phyloP scores from a whole-genome alignment of 2,888 invertebrate genomes.

The Disparrhopalites patrizii region DNA sequence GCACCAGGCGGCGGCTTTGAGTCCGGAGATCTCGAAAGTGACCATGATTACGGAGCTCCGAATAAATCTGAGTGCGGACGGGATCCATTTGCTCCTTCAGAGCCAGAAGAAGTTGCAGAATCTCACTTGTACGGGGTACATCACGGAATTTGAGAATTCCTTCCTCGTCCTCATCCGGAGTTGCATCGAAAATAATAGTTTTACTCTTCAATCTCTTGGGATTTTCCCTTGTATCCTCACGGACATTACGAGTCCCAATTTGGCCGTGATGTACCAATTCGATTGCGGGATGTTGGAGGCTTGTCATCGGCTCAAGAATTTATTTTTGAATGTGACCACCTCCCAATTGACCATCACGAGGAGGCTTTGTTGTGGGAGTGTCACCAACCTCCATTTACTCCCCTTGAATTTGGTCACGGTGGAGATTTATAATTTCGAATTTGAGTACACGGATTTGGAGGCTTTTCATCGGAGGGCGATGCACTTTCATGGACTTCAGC shows the following conservation, averaged over 20 bases:
- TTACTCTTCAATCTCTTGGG: not conserved
- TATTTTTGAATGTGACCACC: slow-evolving; percentile 13
- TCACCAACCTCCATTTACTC: slow-evolving; percentile 6
- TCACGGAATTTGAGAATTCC: not conserved
- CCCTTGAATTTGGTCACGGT: not conserved
- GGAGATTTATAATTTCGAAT: slow-evolving; percentile 11
- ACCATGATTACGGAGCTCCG: not conserved
- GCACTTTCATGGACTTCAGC: not conserved
- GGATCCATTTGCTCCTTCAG: not conserved
- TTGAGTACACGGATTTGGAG: not conserved
- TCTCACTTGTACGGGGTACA: slow-evolving; percentile 2
- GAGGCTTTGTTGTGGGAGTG: not conserved
- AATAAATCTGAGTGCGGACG: not conserved
- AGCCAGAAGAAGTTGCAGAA: not conserved
- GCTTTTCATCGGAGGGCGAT: not conserved
- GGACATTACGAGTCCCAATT: too few species aligned
- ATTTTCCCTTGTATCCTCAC: slow-evolving; percentile 18
- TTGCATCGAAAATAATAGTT: slow-evolving; percentile 9
- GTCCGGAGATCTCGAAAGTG: not conserved
- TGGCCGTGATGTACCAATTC: too few species aligned
- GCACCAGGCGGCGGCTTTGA: not conserved
- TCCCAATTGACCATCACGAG: not conserved
- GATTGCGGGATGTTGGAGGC: slow-evolving; percentile 8
- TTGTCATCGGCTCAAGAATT: slow-evolving; percentile 3
- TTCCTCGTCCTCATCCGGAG: not conserved